A percentile compares a stretch with the other conserved stretches of the same genome.
Conservation (phyloP, 2,113 vertebrate genomes). For the Rhinolophus sinicus region DNA sequence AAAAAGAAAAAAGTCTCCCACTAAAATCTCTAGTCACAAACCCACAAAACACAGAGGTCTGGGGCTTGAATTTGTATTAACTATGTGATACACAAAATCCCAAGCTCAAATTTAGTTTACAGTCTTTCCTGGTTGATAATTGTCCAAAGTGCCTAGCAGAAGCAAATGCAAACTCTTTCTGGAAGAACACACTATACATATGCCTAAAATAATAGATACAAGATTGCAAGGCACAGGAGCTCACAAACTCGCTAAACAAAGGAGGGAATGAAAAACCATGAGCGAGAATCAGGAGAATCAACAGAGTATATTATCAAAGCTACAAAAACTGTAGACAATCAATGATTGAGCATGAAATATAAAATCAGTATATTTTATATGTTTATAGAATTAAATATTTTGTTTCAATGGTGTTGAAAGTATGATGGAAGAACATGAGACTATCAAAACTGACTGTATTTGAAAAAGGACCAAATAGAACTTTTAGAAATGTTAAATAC, state of each 20-base stretch:
- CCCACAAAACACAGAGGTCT: not conserved
- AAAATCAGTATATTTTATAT: not conserved
- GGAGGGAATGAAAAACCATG: not conserved
- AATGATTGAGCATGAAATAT: not conserved
- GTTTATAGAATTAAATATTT: not conserved
- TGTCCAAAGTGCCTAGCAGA: not conserved
- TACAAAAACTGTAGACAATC: not conserved
- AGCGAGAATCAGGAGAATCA: not conserved
- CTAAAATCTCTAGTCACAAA: not conserved
- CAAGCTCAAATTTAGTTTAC: conserved; percentile 29
- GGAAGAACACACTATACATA: not conserved
- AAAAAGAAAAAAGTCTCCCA: not conserved
- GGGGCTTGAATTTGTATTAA: not conserved
- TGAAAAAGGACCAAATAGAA: not conserved
- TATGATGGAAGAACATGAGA: not conserved
- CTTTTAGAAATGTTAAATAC: conserved; percentile 25
- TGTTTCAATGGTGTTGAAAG: not conserved
- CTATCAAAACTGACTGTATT: not conserved
- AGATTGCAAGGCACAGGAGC: not conserved
- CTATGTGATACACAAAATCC: not conserved
- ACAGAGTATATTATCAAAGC: not conserved
- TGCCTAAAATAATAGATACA: not conserved
- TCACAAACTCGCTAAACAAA: not conserved
- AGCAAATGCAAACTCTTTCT: conserved; percentile 21
- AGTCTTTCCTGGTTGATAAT: not conserved